Base-by-base conservation (phyloP, 1,140 invertebrate species). In the Ips typographus region DNA sequence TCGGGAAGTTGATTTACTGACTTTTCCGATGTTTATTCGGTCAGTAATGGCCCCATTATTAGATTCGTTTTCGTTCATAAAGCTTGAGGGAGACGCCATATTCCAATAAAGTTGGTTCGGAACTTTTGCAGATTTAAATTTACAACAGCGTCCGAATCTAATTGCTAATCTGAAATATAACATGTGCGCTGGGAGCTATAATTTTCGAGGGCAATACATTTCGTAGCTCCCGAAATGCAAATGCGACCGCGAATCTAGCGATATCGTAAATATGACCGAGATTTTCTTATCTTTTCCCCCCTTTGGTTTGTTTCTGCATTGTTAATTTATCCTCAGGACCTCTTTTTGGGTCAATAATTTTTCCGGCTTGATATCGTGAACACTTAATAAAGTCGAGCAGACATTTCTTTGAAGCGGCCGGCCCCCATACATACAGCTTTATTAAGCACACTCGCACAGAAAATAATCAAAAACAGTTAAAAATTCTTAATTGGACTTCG, bases 391-490 rank as follows among this genome's bases (percentile, higher is more conserved):
- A 55, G 52, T 37, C 52, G 8, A 3, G 52, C 8, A 22, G 52
- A 55, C 52, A 22, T 62, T 39, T 47, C 55, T 74, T 74, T 74
- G 71, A 74, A 58, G 51, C 58, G 51, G 55, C 71, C 73, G 68
- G 22, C 22, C 71, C 58, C 68, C 53, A 72, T 66, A 57, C 60
- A 70, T 55, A 63, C 65, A 65, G 67, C 65, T 72, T 72, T 72
- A 74, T 72, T 72, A 74, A 51, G 7, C 57, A 72, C 68, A 70
- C 71, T 56, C 63, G 68, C 67, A 66, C 71, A 61, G 71, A 71
- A 74, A 74, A 74, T 74, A 71, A 74, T 72, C 65, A 72, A 74
- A 74, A 74, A 74, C 68, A 74, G 71, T 72, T 74, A 71, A 74
- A 74, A 74, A 74, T 74, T 65, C 73, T 72, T 74, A 74, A 74